Conservation (phyloP, 2,888 invertebrate species). For the Aphrophora alni region DNA sequence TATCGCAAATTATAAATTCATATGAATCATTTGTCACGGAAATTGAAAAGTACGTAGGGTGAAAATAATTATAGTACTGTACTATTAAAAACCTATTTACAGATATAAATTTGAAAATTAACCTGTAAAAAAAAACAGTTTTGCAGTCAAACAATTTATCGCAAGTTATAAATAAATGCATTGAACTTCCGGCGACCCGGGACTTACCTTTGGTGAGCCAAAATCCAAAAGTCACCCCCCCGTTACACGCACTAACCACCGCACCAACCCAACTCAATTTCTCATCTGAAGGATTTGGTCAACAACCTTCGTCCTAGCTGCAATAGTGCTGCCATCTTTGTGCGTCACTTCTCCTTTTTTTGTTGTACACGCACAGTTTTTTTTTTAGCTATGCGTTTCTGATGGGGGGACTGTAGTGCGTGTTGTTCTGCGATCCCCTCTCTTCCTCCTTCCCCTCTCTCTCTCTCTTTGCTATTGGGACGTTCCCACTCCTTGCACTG, state of each 20-base stretch:
- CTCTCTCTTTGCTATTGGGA: slow-evolving; percentile 12
- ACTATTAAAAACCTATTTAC: no score
- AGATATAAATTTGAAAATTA: no score
- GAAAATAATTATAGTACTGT: no score
- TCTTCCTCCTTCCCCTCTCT: background rate
- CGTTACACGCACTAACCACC: background rate
- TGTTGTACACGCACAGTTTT: slow-evolving; percentile 38
- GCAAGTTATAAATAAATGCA: no score
- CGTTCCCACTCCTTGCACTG: slow-evolving; percentile 20
- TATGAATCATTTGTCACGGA: no score
- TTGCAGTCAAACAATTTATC: no score
- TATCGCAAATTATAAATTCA: no score
- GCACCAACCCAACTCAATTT: background rate
- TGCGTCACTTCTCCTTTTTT: slow-evolving; percentile 23
- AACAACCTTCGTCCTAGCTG: slow-evolving; percentile 53
- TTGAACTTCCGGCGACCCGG: no score
- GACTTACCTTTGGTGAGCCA: background rate
- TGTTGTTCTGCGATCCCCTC: slow-evolving; percentile 3
- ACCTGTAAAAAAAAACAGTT: no score
- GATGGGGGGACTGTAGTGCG: slow-evolving; percentile 12
- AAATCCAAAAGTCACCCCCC: slow-evolving; percentile 16
- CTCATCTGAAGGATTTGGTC: slow-evolving; percentile 32
- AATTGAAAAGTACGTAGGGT: no score
- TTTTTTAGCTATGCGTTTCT: slow-evolving; percentile 28
- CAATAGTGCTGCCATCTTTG: slow-evolving; percentile 44